These are phyloP conservation scores for Hucho hucho DNA, from an alignment of 2,113 vertebrate species.

Conservation along the genomic window DNA sequence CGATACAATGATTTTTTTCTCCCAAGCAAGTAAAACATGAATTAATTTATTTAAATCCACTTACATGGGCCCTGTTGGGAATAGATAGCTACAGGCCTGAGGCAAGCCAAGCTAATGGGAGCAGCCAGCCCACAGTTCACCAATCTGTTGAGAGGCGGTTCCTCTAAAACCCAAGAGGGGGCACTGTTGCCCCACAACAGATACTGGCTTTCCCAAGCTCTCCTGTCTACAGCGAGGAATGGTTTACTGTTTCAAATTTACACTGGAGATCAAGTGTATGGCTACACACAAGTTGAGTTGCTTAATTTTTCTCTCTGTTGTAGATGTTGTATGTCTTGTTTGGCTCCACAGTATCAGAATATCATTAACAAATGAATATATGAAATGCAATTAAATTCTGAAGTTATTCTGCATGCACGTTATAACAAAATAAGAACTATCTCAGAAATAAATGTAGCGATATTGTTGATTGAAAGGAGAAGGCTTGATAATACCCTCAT, in stretches of 20 bases:
- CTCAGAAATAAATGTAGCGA: neutral
- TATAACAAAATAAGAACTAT: constrained; percentile 14
- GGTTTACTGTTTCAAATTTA: neutral
- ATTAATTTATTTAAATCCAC: constrained; percentile 14
- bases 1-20: neutral
- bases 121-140: neutral
- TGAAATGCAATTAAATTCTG: neutral
- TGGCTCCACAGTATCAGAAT: too few relatives aligned
- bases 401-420: neutral
- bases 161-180: constrained; percentile 23
- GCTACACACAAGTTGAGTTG: neutral
- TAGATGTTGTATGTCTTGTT: neutral
- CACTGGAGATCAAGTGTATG: neutral
- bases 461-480: neutral
- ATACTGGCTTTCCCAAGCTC: neutral
- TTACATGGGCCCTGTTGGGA: constrained; percentile 15
- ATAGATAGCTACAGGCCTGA: constrained; percentile 14
- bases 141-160: neutral
- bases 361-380: neutral
- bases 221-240: neutral
- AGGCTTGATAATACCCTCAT: neutral
- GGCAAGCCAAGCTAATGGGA: constrained; percentile 15
- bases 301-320: neutral
- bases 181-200: constrained; percentile 40
- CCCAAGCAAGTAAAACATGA: neutral